A percentile compares a stretch with the other conserved stretches of the same genome.
phyloP scores from a whole-genome alignment of 2,888 invertebrate species.

The Melieria omissa region DNA sequence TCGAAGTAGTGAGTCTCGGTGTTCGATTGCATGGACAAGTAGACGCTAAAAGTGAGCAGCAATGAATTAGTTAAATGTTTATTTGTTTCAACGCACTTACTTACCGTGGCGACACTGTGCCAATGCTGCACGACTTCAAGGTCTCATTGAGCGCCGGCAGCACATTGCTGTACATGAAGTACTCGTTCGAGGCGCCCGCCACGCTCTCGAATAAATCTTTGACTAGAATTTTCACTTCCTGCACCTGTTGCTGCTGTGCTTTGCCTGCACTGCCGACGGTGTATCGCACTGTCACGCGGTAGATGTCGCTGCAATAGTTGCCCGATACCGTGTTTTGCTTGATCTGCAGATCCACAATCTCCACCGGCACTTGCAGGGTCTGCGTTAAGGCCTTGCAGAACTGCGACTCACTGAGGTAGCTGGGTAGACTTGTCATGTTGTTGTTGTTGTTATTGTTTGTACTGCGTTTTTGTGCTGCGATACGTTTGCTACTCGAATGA shows the following conservation, averaged over 20 bases:
- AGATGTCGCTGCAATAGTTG: slow-evolving; percentile 56
- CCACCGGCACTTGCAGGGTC: slow-evolving; percentile 38
- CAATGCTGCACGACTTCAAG: neutral
- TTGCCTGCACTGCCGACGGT: neutral
- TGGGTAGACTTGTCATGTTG: slow-evolving; percentile 12
- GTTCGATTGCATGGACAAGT: neutral
- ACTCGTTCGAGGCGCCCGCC: slow-evolving; percentile 17
- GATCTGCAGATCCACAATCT: slow-evolving; percentile 39
- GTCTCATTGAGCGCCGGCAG: slow-evolving; percentile 26
- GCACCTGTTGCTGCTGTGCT: neutral
- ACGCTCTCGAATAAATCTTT: slow-evolving; percentile 31
- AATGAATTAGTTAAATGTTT: no score
- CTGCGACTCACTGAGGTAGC: neutral
- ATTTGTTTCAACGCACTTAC: neutral
- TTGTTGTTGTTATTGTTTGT: neutral
- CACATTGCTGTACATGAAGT: slow-evolving; percentile 28
- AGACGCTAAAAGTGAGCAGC: slow-evolving; percentile 8
- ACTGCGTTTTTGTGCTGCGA: neutral
- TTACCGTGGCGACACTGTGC: slow-evolving; percentile 21
- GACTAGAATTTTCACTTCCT: slow-evolving; percentile 13
- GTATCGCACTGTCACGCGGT: slow-evolving; percentile 47
- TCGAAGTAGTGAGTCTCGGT: slow-evolving; percentile 27
- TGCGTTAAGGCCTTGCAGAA: slow-evolving; percentile 44
- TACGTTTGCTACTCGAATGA: no score
- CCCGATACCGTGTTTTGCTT: slow-evolving; percentile 42